These are phyloP conservation scores for Bucorvus abyssinicus DNA, from an alignment of 2,797 vertebrate genomes.

Conservation along the genomic window DNA sequence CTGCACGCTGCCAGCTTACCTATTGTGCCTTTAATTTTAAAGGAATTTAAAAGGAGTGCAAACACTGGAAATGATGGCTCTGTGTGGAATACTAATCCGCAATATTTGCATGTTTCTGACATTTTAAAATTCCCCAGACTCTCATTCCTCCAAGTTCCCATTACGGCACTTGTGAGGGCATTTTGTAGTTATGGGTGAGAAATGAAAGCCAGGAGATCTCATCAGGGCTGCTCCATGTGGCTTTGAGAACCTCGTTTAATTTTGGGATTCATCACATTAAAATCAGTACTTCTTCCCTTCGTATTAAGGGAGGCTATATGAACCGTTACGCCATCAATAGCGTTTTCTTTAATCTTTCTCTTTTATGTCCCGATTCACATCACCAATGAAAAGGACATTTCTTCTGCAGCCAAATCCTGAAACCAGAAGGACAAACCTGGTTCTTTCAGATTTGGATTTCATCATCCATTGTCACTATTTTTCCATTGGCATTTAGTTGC, in stretches of 20 bases:
- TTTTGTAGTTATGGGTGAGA: background rate
- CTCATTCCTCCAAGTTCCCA: background rate
- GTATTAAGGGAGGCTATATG: background rate
- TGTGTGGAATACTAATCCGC: conserved; percentile 1
- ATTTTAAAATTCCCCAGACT: conserved; percentile 18
- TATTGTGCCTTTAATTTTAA: conserved; percentile 61
- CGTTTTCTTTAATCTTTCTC: background rate
- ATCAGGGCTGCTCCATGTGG: background rate
- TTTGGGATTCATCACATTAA: background rate
- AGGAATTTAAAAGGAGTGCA: conserved; percentile 45
- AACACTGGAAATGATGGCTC: conserved; percentile 53
- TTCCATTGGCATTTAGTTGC: background rate
- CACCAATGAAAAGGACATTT: background rate
- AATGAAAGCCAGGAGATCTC: background rate
- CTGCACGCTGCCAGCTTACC: conserved; percentile 21
- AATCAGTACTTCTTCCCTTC: background rate
- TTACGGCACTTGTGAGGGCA: background rate
- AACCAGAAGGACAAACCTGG: background rate
- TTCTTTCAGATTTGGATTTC: background rate
- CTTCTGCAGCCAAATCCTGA: background rate
- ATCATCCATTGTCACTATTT: rapidly evolving
- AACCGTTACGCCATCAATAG: background rate
- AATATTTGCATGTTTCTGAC: conserved; percentile 42
- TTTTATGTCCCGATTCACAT: background rate
- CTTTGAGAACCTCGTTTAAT: background rate